These are phyloP conservation scores for Chloropsis hardwickii DNA, from an alignment of 2,113 vertebrate species.

Conservation along the genomic window DNA sequence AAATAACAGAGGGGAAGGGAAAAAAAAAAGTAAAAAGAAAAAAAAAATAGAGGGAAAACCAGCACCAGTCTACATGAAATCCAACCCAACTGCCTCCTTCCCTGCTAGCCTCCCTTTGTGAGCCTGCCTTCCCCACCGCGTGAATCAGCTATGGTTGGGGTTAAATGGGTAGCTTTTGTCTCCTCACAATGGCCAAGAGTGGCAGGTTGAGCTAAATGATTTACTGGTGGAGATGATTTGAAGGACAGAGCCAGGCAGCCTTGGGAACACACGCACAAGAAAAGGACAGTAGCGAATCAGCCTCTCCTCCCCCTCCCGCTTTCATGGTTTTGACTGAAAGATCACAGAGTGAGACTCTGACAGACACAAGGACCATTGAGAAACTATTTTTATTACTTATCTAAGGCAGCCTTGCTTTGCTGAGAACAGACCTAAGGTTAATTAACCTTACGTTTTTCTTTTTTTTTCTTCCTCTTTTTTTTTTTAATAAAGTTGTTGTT, in stretches of 20 bases:
- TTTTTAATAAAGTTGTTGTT: not conserved
- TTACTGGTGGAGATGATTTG: conserved; percentile 70
- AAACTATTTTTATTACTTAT: conserved; percentile 60
- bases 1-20: not conserved
- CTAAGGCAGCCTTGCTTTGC: conserved; percentile 34
- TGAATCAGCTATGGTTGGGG: conserved; percentile 68
- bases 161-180: conserved; percentile 73
- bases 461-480: rapidly evolving
- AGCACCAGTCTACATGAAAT: conserved; percentile 35
- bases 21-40: not conserved
- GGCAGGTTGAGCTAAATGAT: conserved; percentile 69
- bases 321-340: conserved; percentile 59
- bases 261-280: conserved; percentile 57
- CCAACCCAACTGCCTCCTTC: conserved; percentile 56
- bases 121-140: conserved; percentile 44
- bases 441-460: conserved; percentile 26
- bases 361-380: conserved; percentile 58
- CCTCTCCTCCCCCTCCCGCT: conserved; percentile 4
- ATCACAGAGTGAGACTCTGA: conserved; percentile 46
- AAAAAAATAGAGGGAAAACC: not conserved
- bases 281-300: conserved; percentile 43
- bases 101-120: conserved; percentile 49
- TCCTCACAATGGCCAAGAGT: conserved; percentile 58
- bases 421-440: conserved; percentile 53
- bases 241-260: conserved; percentile 58